phyloP scores from a whole-genome alignment of 2,113 vertebrate genomes.

The Macrotus californicus region DNA sequence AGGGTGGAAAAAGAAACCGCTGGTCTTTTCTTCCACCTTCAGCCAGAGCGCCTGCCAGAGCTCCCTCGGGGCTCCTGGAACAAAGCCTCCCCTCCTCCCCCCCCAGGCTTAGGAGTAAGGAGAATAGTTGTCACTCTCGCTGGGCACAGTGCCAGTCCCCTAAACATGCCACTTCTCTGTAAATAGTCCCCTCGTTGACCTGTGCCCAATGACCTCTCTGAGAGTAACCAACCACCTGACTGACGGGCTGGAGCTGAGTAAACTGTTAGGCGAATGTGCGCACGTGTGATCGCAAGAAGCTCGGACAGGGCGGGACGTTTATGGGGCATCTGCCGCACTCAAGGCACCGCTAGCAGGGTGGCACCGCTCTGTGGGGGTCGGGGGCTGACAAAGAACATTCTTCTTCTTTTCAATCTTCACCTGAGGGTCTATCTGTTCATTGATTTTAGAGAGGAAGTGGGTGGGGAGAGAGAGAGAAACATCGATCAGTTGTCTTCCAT shows the following conservation, averaged over 20 bases:
- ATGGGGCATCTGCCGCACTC: not conserved
- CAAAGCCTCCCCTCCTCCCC: not conserved
- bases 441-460: too few species aligned
- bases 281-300: too few species aligned
- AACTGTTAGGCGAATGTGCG: fast-evolving
- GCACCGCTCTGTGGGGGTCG: not conserved
- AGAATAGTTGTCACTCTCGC: not conserved
- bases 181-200: not conserved
- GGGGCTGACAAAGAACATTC: too few species aligned
- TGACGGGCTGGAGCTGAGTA: not conserved
- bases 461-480: too few species aligned
- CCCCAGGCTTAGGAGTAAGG: too few species aligned
- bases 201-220: not conserved
- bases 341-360: too few species aligned
- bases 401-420: too few species aligned
- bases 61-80: not conserved
- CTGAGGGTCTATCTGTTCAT: too few species aligned
- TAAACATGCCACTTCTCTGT: not conserved
- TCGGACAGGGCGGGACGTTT: fast-evolving
- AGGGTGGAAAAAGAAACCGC: not conserved
- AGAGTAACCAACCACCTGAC: not conserved
- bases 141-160: not conserved
- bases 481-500: too few species aligned
- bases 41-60: not conserved
- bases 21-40: not conserved